Evolutionary conservation across 2,113 vertebrate genomes (phyloP).

Genomic region (Calyptomena viridis): DNA sequence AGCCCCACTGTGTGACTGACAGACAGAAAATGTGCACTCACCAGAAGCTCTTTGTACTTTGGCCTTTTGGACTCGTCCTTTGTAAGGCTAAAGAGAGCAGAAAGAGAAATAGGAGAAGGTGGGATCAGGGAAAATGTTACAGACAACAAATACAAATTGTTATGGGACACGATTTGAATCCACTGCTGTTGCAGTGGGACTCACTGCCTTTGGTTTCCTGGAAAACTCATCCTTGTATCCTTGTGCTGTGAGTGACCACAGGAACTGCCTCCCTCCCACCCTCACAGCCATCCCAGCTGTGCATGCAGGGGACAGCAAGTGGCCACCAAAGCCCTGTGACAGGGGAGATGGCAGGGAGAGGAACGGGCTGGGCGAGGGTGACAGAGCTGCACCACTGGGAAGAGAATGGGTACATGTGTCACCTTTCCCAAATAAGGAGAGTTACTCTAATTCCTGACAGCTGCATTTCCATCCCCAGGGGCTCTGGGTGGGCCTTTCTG

Average conservation of each 20-base stretch:
- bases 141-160: background rate
- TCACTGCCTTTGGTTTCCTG: background rate
- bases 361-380: background rate
- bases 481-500: background rate
- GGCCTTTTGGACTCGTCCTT: conserved; percentile 99
- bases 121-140: background rate
- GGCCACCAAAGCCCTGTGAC: background rate
- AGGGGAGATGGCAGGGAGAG: background rate
- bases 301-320: background rate
- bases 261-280: background rate
- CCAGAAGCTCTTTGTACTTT: conserved; percentile 99
- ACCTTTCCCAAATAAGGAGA: background rate
- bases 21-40: conserved; percentile 67
- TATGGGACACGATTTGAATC: background rate
- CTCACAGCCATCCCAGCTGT: background rate
- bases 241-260: background rate
- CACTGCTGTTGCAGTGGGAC: rapidly evolving
- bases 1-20: rapidly evolving
- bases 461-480: background rate
- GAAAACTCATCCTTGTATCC: background rate
- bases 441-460: background rate
- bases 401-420: too few species aligned
- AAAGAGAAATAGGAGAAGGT: conserved; percentile 2
- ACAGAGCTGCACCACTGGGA: background rate
- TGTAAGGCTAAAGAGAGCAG: conserved; percentile 87